Evolutionary conservation across 2,888 invertebrate genomes (phyloP).

Genomic region (Scotopteryx bipunctaria): DNA sequence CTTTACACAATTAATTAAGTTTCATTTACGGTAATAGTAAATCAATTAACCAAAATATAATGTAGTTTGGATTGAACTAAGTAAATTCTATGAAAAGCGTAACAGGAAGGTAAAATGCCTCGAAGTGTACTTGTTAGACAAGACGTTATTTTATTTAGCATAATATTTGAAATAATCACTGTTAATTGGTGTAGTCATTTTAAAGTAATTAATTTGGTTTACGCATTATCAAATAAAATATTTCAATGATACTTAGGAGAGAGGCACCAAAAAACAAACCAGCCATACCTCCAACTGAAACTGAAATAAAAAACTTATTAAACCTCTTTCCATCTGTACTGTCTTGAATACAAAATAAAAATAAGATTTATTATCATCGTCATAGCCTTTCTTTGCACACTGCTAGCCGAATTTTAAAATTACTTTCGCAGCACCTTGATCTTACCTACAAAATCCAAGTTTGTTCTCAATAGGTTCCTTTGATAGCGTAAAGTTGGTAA

Average conservation of each 20-base stretch:
- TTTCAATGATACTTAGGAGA: slow-evolving; percentile 83
- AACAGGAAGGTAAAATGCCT: not conserved
- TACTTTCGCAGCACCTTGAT: not conserved
- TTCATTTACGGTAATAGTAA: not conserved
- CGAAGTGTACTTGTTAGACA: not conserved
- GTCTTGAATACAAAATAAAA: too few relatives aligned
- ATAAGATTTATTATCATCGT: too few relatives aligned
- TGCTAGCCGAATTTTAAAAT: too few relatives aligned
- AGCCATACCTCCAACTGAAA: slow-evolving; percentile 84
- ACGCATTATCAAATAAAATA: slow-evolving; percentile 74
- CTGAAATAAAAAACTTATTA: slow-evolving; percentile 72
- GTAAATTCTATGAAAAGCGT: not conserved
- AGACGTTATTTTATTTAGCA: too few relatives aligned
- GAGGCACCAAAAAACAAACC: slow-evolving; percentile 86
- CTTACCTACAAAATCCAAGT: slow-evolving; percentile 86
- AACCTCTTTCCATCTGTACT: too few relatives aligned
- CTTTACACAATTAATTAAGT: too few relatives aligned
- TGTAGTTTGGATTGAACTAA: not conserved
- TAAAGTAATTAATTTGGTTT: slow-evolving; percentile 7
- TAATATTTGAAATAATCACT: too few relatives aligned
- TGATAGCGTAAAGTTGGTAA: slow-evolving; percentile 85
- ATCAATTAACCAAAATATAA: not conserved
- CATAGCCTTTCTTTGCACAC: too few relatives aligned
- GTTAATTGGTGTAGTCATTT: too few relatives aligned
- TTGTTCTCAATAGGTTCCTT: slow-evolving; percentile 85